These are phyloP conservation scores for Limonius californicus DNA, from an alignment of 1,140 invertebrate genomes.

Conservation along the genomic window DNA sequence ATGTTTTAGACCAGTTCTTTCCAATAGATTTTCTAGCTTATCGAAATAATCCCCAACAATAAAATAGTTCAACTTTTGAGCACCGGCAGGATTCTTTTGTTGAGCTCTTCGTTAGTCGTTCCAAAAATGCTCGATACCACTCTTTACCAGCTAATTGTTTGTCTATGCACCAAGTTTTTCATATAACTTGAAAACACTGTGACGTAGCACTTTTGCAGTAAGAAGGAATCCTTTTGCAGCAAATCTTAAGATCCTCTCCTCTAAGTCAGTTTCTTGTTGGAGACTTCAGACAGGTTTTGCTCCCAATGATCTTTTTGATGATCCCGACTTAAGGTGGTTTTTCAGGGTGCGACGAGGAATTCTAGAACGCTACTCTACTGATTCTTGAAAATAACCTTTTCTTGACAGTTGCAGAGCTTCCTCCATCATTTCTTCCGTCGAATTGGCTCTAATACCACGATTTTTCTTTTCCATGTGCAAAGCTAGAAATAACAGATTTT, in stretches of 20 bases:
- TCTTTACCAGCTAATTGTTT: slow-evolving; percentile 26
- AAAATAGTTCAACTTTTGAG: slow-evolving; percentile 41
- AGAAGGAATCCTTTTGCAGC: slow-evolving; percentile 8
- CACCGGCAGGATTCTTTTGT: slow-evolving; percentile 39
- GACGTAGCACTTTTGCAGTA: slow-evolving; percentile 5
- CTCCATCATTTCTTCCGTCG: slow-evolving; percentile 11
- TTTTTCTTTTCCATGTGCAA: slow-evolving; percentile 4
- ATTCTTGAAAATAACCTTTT: slow-evolving; percentile 6
- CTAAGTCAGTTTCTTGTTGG: slow-evolving; percentile 7
- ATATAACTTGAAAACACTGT: slow-evolving; percentile 8
- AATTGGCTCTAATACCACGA: slow-evolving; percentile 9
- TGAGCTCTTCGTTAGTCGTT: slow-evolving; percentile 34
- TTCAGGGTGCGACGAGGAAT: slow-evolving; percentile 13
- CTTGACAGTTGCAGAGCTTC: slow-evolving; percentile 5
- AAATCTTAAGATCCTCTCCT: slow-evolving; percentile 5
- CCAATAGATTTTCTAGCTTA: slow-evolving; percentile 23
- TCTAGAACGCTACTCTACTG: background rate
- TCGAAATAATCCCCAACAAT: slow-evolving; percentile 42
- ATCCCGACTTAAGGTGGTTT: slow-evolving; percentile 4
- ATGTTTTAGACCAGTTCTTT: slow-evolving; percentile 27
- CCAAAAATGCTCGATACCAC: slow-evolving; percentile 29
- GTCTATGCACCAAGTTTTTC: background rate
- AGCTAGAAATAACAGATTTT: background rate
- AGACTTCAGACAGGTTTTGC: background rate
- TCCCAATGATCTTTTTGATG: slow-evolving; percentile 1